Percentiles rank a stretch among this genome's conserved stretches.
Conservation (phyloP, 2,888 invertebrate genomes). For the Papilio gigon region DNA sequence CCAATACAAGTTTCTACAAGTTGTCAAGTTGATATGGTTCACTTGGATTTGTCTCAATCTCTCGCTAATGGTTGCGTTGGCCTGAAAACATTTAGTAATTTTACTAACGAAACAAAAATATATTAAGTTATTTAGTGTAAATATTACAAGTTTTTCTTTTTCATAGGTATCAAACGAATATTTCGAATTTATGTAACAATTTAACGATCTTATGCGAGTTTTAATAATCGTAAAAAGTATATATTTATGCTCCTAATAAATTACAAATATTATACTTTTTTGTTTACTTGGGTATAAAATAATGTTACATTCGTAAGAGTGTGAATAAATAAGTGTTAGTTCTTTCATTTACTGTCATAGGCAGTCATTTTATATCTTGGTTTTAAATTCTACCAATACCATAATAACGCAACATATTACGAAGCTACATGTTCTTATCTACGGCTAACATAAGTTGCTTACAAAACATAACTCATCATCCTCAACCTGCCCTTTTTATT, state of each 20-base stretch:
- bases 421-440: neutral
- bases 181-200: neutral
- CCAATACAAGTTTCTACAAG: conserved; percentile 51
- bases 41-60: conserved; percentile 58
- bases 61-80: conserved; percentile 46
- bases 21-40: conserved; percentile 52
- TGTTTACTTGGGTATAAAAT: neutral
- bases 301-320: neutral
- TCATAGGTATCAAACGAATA: neutral
- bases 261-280: neutral
- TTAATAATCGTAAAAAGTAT: conserved; percentile 1
- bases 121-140: no score
- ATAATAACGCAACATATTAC: no score
- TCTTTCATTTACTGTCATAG: no score
- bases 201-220: neutral
- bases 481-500: no score
- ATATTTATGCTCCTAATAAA: neutral
- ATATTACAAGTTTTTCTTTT: neutral
- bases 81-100: neutral
- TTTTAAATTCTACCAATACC: no score
- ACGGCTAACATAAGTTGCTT: neutral
- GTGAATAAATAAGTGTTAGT: neutral
- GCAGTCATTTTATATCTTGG: no score
- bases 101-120: no score
- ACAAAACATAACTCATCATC: no score